phyloP scores from a whole-genome alignment of 2,113 vertebrate species.

The Alethe diademata region DNA sequence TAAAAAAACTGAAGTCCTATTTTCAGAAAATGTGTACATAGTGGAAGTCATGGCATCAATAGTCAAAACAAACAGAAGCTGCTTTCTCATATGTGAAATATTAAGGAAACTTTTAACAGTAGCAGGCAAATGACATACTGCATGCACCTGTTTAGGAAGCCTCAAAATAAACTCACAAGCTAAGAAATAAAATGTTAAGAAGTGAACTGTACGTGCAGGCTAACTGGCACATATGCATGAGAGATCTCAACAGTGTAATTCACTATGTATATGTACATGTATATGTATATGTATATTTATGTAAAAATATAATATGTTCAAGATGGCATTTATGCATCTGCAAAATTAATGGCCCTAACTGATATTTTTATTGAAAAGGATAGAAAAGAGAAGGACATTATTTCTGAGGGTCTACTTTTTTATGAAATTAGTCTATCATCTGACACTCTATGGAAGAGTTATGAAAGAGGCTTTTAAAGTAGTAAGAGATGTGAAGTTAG shows the following conservation, averaged over 20 bases:
- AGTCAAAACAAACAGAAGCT: background rate
- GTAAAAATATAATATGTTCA: background rate
- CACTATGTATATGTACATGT: background rate
- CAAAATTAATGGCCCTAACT: background rate
- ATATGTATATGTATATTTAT: background rate
- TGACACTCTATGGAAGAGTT: background rate
- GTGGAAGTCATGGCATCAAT: background rate
- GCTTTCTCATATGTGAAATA: background rate
- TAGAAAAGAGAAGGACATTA: background rate
- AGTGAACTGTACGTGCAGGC: background rate
- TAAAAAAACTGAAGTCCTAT: background rate
- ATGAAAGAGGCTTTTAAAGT: background rate
- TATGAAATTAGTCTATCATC: background rate
- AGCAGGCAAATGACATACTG: background rate
- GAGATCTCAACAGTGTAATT: background rate
- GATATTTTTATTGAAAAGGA: background rate
- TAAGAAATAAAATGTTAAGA: background rate
- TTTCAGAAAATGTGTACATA: background rate
- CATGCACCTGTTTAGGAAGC: background rate
- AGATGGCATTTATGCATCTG: background rate
- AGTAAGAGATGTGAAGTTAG: background rate
- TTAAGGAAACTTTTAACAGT: background rate
- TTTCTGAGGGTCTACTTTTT: background rate
- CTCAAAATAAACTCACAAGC: background rate
- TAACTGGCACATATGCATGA: rapidly evolving